Conservation (phyloP, 2,888 invertebrate genomes). For the Cyrtodaria siliqua region DNA sequence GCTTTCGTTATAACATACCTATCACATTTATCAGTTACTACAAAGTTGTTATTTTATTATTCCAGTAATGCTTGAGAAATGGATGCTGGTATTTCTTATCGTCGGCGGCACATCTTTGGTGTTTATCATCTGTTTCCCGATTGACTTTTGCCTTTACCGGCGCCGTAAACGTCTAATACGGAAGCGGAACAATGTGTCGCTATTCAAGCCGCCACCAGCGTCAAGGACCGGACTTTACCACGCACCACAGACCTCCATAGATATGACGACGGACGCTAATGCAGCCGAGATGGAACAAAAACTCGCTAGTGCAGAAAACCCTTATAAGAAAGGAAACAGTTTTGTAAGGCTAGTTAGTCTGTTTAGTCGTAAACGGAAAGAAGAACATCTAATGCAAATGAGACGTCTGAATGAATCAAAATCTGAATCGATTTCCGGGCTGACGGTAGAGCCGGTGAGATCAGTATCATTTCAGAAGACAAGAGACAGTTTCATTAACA, state of each 20-base stretch:
- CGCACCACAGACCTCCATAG: background rate
- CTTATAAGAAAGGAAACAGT: background rate
- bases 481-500: background rate
- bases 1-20: no score
- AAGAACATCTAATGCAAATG: slow-evolving; percentile 13
- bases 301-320: background rate
- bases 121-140: slow-evolving; percentile 55
- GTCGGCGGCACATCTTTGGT: slow-evolving; percentile 50
- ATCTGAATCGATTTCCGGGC: background rate
- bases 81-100: slow-evolving; percentile 49
- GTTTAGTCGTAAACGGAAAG: slow-evolving; percentile 12
- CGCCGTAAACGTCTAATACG: slow-evolving; percentile 44
- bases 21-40: background rate
- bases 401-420: background rate
- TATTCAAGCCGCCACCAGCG: slow-evolving; percentile 6
- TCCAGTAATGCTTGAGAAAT: slow-evolving; percentile 59
- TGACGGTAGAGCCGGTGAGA: background rate
- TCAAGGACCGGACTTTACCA: slow-evolving; percentile 15
- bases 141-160: slow-evolving; percentile 57
- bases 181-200: slow-evolving; percentile 15
- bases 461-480: background rate
- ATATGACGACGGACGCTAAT: no score
- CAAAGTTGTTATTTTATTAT: slow-evolving; percentile 14
- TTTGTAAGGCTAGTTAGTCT: slow-evolving; percentile 19
- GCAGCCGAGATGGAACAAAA: no score